phyloP scores from a whole-genome alignment of 2,888 invertebrate species.

The Pollenia amentaria region DNA sequence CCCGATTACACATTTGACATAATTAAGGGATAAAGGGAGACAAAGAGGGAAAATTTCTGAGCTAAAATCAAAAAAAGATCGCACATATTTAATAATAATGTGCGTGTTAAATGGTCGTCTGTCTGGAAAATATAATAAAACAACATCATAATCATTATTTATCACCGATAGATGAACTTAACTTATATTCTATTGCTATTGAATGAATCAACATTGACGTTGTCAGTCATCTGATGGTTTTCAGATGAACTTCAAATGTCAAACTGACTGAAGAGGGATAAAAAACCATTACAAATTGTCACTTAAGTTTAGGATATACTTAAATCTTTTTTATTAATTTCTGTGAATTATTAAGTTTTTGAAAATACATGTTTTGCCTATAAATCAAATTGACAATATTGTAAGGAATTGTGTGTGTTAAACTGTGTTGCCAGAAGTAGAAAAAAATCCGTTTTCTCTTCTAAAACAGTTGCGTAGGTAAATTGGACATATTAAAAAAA shows the following conservation, averaged over 20 bases:
- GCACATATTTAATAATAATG: neutral
- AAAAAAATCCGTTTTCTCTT: too few species aligned
- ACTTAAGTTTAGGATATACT: too few species aligned
- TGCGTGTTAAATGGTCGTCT: constrained; percentile 14
- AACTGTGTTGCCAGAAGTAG: too few species aligned
- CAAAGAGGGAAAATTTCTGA: constrained; percentile 12
- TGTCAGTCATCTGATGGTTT: constrained; percentile 33
- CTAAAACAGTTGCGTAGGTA: too few species aligned
- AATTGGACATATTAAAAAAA: too few species aligned
- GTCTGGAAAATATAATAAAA: neutral
- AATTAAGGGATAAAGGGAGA: constrained; percentile 73
- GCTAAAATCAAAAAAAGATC: neutral
- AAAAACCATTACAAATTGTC: too few species aligned
- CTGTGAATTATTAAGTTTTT: too few species aligned
- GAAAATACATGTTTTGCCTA: too few species aligned
- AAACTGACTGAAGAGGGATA: neutral
- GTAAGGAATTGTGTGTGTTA: too few species aligned
- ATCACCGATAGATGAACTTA: neutral
- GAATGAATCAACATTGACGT: neutral
- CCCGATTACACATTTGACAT: constrained; percentile 76
- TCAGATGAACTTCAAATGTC: constrained; percentile 22
- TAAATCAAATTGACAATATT: too few species aligned
- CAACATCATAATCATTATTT: constrained; percentile 6
- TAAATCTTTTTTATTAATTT: too few species aligned
- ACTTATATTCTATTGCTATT: neutral